Conservation (phyloP, 2,888 invertebrate genomes). For the Stenichneumon culpator region DNA sequence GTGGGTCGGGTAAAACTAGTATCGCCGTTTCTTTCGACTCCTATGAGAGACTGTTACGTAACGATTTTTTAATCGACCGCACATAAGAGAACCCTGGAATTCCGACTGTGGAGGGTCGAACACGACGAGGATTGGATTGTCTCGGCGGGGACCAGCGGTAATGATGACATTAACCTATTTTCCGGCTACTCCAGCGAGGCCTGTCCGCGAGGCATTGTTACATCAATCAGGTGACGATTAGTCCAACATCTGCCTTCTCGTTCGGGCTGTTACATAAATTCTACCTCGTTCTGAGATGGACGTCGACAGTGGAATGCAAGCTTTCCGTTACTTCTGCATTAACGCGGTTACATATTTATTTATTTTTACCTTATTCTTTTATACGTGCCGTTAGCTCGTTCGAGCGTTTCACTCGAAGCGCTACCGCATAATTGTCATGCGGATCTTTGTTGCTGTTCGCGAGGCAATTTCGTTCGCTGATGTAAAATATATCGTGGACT, state of each 20-base stretch:
- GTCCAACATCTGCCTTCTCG: constrained; percentile 43
- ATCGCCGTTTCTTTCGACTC: constrained; percentile 34
- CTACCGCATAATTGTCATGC: not conserved
- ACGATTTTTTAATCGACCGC: constrained; percentile 63
- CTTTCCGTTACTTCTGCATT: not conserved
- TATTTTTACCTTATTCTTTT: not conserved
- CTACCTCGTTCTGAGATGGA: not conserved
- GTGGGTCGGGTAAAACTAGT: constrained; percentile 28
- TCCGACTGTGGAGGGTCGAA: constrained; percentile 41
- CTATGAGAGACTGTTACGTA: constrained; percentile 26
- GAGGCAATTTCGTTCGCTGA: constrained; percentile 17
- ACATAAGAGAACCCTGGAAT: constrained; percentile 1
- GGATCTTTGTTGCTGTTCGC: constrained; percentile 1
- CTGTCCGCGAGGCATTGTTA: constrained; percentile 19
- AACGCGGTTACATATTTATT: not conserved
- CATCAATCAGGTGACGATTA: constrained; percentile 58
- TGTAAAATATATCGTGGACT: constrained; percentile 44
- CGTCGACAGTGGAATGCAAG: not conserved
- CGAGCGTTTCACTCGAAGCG: not conserved
- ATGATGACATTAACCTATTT: constrained; percentile 47
- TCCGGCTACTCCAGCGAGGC: constrained; percentile 49
- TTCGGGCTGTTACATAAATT: constrained; percentile 26
- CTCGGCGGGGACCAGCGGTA: constrained; percentile 5
- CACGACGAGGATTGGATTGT: constrained; percentile 20
- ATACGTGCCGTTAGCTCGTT: not conserved